Base-by-base conservation (phyloP, 1,140 invertebrate species). In the Drosophila burlai region DNA sequence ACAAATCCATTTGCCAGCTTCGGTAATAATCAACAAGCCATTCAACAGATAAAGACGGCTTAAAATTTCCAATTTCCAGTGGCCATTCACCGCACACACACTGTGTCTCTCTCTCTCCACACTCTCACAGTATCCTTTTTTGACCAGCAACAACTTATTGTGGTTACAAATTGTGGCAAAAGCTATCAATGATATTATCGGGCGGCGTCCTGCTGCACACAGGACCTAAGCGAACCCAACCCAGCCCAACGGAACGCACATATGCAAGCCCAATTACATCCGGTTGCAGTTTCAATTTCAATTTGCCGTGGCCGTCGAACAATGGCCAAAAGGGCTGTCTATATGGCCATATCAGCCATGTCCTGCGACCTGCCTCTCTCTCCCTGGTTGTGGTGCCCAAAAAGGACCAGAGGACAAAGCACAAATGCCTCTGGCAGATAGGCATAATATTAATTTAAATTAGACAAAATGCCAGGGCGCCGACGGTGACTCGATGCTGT, bases 371-470 rank as follows among this genome's bases (percentile, higher is more conserved):
- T 26, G 26, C 26, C n/a, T 2, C 10, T 11, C 29, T 3, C 29
- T 36, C 34, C 1, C 1, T 24, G 8, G 36, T 0, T 40, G 10
- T 40, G 36, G 36, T 38, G 61, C 15, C 15, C 57, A 40, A 40
- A 54, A 60, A 43, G 40, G 59, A 52, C 63, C 59, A 79, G 40
- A 77, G 78, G 79, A 75, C 75, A 67, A 80, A 49, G 34, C 50
- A 52, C 21, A 68, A 66, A 61, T 69, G 85, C 73, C 77, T 58
- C 58, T 59, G 80, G 68, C 78, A 54, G 46, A 78, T 85, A 73
- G 85, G 74, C 81, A 90, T 89, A 89, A 89, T 89, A 89, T 89
- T 89, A 89, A 89, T 89, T 89, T 89, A 85, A 89, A 89, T 89
- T 89, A 89, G 86, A 90, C 64, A 69, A 76, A 74, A 81, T 52